A percentile compares a stretch with the other conserved stretches of the same genome.
Conservation (phyloP, 2,888 invertebrate species). For the Drosophila sordidapex region DNA sequence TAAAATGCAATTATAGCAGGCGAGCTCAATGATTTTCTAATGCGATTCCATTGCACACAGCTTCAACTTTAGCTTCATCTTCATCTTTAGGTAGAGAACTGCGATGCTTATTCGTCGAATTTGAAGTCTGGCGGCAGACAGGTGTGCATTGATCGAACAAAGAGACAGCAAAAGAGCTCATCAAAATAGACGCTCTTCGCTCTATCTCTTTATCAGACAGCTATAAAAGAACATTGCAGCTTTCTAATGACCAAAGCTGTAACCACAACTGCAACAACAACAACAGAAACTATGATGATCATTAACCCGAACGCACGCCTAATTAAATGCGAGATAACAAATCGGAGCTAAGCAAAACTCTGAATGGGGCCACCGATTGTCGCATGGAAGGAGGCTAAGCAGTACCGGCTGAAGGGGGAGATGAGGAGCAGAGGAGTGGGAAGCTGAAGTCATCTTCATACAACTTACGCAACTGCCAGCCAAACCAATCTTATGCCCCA, state of each 20-base stretch:
- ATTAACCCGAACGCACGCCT: conserved; percentile 68
- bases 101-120: conserved; percentile 55
- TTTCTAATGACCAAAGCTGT: conserved; percentile 73
- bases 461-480: conserved; percentile 47
- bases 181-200: conserved; percentile 10
- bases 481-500: conserved; percentile 45
- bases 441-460: conserved; percentile 29
- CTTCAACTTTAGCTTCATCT: conserved; percentile 54
- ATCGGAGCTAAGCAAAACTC: conserved; percentile 38
- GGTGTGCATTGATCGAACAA: conserved; percentile 61
- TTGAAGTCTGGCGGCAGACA: conserved; percentile 50
- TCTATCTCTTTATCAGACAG: conserved; percentile 9
- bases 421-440: background rate
- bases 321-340: conserved; percentile 73
- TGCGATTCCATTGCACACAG: conserved; percentile 65
- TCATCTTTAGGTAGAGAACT: conserved; percentile 24
- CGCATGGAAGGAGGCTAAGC: conserved; percentile 20
- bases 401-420: background rate
- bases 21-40: conserved; percentile 63
- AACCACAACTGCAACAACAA: conserved; percentile 28
- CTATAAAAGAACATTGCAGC: conserved; percentile 54
- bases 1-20: conserved; percentile 67
- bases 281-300: conserved; percentile 41
- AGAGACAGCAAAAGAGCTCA: conserved; percentile 35
- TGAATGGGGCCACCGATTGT: conserved; percentile 67